Evolutionary conservation across 2,797 vertebrate genomes (phyloP), one percentile per base, ranked within the genome.

Genomic region (Syngnathus rostellatus): DNA sequence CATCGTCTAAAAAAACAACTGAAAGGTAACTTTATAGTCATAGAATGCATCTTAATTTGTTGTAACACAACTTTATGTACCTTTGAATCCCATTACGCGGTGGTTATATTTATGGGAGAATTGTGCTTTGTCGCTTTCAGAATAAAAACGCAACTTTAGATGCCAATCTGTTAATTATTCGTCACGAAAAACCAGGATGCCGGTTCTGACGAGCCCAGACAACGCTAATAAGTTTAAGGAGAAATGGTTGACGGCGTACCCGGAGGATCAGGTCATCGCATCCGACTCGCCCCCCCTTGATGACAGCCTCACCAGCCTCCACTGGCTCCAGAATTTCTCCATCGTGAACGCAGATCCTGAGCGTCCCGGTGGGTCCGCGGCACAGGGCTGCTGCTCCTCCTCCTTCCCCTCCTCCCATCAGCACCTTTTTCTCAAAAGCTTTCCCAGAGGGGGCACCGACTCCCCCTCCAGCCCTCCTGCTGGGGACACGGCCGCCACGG

Each of bases 311-410:
- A 94, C 93, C 76, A 94, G 90, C 79, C 90, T 94, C 37, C 93
- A 94, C 78, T 94, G 93, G 93, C 92, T 94, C 0, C 93, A 94
- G 83, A 93, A 93, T 82, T 94, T 94, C 85, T 93, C 92, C 75
- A 93, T 94, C 80, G 77, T 91, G 51, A 91, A 86, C 68, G 86
- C 90, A n/a, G 89, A 91, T 67, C 89, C 90, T 8, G 91, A 92
- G 78, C 86, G 85, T 23, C 77, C 86, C 61, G 78, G 72, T 67
- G 82, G 77, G 38, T 65, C 71, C 3, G 85, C 79, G 8, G 85
- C 78, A 9, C 80, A 70, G 66, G 84, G 86, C 63, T 90, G 82
- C 12, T 82, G 84, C 21, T 87, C 86, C 46, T 50, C 59, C 25
- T 88, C 86, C 48, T 37, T 57, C 21, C 86, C 86, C 1, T 51